A percentile compares a stretch with the other conserved stretches of the same genome.
Conservation (phyloP, 1,140 invertebrate genomes). For the Aphelenchoides besseyi region DNA sequence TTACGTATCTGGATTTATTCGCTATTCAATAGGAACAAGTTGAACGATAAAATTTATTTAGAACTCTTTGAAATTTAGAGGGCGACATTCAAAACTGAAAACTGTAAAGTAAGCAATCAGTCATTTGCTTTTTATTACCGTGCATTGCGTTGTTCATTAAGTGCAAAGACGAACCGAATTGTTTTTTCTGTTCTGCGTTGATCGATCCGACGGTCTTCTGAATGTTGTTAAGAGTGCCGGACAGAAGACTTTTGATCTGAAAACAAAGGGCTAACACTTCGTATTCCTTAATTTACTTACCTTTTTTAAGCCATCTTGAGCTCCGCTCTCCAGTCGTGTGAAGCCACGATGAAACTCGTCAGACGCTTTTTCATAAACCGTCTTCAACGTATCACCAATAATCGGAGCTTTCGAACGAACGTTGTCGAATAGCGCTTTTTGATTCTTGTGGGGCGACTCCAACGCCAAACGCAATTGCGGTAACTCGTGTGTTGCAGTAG, state of each 20-base stretch:
- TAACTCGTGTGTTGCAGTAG: not conserved
- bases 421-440: not conserved
- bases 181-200: not conserved
- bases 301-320: not conserved
- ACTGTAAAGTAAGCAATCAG: too few species aligned
- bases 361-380: not conserved
- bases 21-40: too few species aligned
- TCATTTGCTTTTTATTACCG: too few species aligned
- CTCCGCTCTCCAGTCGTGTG: not conserved
- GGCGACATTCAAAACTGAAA: not conserved
- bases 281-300: not conserved
- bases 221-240: not conserved
- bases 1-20: too few species aligned
- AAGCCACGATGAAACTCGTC: not conserved
- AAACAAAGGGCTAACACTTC: too few species aligned
- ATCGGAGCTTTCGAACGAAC: not conserved
- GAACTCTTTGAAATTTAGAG: too few species aligned
- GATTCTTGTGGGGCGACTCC: not conserved
- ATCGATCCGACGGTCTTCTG: not conserved
- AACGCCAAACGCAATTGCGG: not conserved
- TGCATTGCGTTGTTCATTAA: slow-evolving; percentile 13
- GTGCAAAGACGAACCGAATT: not conserved
- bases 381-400: not conserved
- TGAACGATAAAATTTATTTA: too few species aligned
- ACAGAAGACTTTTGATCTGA: not conserved